A percentile compares a stretch with the other conserved stretches of the same genome.
phyloP scores from a whole-genome alignment of 2,888 invertebrate genomes.

The Cantharis flavilabris region DNA sequence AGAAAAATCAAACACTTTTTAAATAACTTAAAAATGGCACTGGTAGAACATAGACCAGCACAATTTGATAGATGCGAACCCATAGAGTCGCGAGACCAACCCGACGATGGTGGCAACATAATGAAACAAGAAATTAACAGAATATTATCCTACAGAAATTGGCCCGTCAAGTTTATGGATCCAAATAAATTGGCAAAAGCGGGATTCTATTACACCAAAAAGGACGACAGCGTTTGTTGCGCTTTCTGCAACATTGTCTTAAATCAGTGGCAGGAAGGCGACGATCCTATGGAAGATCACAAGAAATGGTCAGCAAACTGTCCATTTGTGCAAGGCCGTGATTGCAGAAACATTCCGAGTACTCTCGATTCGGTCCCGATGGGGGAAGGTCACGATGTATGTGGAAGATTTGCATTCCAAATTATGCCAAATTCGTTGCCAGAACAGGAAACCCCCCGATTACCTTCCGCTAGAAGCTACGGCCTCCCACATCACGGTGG shows the following conservation, averaged over 20 bases:
- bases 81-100: conserved; percentile 24
- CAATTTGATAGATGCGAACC: background rate
- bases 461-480: conserved; percentile 33
- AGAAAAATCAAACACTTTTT: background rate
- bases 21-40: conserved; percentile 12
- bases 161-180: conserved; percentile 67
- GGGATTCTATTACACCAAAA: conserved; percentile 81
- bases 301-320: conserved; percentile 80
- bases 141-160: conserved; percentile 67
- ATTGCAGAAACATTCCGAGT: conserved; percentile 23
- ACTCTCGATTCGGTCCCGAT: conserved; percentile 38
- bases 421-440: conserved; percentile 53
- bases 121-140: conserved; percentile 67
- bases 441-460: conserved; percentile 45
- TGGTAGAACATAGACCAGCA: background rate
- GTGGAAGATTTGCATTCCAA: conserved; percentile 51
- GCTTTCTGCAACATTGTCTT: conserved; percentile 81
- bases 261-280: conserved; percentile 78
- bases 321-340: conserved; percentile 67
- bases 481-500: conserved; percentile 42
- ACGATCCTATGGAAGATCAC: conserved; percentile 82
- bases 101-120: conserved; percentile 41
- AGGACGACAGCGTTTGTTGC: conserved; percentile 79
- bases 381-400: conserved; percentile 47
- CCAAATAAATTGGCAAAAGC: conserved; percentile 71